Evolutionary conservation across 1,140 invertebrate species (phyloP).

Genomic region (Leptinotarsa lineolata): DNA sequence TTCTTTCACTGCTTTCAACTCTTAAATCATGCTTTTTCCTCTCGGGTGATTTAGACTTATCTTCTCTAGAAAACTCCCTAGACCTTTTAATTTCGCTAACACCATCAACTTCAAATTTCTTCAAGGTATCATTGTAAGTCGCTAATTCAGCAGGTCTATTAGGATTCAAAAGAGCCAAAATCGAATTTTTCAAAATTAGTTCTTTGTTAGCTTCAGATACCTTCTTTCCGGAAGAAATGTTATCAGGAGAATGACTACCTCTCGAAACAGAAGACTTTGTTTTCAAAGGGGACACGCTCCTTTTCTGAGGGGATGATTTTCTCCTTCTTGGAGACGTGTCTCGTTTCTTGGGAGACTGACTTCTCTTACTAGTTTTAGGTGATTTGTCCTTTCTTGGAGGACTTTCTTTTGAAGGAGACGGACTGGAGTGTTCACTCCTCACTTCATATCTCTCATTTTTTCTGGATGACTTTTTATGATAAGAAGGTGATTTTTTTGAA

Average conservation of each 20-base stretch:
- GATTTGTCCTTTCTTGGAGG: constrained; percentile 24
- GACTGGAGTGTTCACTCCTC: neutral
- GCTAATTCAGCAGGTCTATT: neutral
- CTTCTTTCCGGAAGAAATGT: neutral
- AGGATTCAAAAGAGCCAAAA: neutral
- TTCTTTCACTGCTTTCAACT: constrained; percentile 10
- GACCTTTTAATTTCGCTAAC: neutral
- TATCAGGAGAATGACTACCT: neutral
- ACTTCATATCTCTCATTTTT: neutral
- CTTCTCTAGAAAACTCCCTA: neutral
- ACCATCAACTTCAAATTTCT: neutral
- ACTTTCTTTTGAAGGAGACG: neutral
- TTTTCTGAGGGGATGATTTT: constrained; percentile 24
- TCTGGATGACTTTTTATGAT: neutral
- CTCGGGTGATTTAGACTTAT: neutral
- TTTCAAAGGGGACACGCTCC: constrained; percentile 30
- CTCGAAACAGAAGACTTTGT: constrained; percentile 2
- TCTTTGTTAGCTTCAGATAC: neutral
- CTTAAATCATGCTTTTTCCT: neutral
- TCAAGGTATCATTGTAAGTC: neutral
- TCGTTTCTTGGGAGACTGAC: constrained; percentile 44
- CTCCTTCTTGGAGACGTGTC: constrained; percentile 52
- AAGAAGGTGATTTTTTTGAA: neutral
- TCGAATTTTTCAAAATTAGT: neutral
- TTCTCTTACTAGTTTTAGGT: constrained; percentile 24